A percentile compares a stretch with the other conserved stretches of the same genome.
These are phyloP conservation scores for Thymelicus sylvestris DNA, from an alignment of 2,888 invertebrate species.

Conservation along the genomic window DNA sequence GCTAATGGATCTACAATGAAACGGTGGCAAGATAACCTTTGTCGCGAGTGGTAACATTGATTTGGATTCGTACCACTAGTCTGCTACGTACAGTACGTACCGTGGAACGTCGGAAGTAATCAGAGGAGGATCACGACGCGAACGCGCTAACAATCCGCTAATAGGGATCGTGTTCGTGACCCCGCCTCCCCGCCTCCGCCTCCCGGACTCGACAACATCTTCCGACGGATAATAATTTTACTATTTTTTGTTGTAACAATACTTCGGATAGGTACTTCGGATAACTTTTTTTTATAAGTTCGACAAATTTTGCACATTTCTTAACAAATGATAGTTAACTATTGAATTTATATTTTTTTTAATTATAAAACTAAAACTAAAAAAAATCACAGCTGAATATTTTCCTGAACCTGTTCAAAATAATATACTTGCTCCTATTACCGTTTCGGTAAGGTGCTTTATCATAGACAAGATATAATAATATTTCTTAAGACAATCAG, in stretches of 20 bases:
- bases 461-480: too few relatives aligned
- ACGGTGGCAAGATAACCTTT: not conserved
- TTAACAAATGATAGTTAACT: too few relatives aligned
- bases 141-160: constrained; percentile 76
- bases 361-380: too few relatives aligned
- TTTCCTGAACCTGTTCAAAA: too few relatives aligned
- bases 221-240: constrained; percentile 52
- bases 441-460: too few relatives aligned
- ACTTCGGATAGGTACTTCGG: not conserved
- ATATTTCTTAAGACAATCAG: too few relatives aligned
- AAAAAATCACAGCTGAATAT: too few relatives aligned
- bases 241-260: constrained; percentile 27
- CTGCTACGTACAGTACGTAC: constrained; percentile 38
- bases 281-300: not conserved
- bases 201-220: constrained; percentile 66
- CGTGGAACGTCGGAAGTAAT: constrained; percentile 71
- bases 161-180: constrained; percentile 77
- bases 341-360: too few relatives aligned
- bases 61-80: not conserved
- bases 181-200: constrained; percentile 62
- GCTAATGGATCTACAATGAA: not conserved
- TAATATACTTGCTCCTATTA: too few relatives aligned
- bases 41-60: not conserved
- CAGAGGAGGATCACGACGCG: constrained; percentile 72
- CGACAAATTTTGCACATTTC: not conserved